A percentile compares a stretch with the other conserved stretches of the same genome.
Conservation (phyloP, 2,113 vertebrate genomes). For the Crotalus viridis region DNA sequence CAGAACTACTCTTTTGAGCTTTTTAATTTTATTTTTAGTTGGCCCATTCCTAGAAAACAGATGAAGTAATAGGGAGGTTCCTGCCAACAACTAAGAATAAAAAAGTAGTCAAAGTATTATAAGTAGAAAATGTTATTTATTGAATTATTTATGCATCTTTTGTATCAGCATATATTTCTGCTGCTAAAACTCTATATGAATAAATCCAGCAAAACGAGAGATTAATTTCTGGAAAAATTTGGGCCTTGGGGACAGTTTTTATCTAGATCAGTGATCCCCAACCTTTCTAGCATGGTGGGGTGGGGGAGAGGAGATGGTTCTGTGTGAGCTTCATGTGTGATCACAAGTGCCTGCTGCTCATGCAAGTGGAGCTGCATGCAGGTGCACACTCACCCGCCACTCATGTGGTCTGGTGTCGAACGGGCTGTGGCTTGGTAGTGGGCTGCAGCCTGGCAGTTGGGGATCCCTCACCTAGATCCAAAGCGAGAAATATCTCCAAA, state of each 20-base stretch:
- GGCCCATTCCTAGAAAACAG: neutral
- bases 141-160: neutral
- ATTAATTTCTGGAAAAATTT: neutral
- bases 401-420: neutral
- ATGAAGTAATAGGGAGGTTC: neutral
- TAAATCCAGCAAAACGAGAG: neutral
- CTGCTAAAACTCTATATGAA: neutral
- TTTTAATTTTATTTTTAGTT: neutral
- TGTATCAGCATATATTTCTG: neutral
- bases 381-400: too few relatives aligned
- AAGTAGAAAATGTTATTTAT: neutral
- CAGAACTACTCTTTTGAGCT: neutral
- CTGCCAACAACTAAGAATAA: neutral
- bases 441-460: neutral
- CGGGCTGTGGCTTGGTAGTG: neutral
- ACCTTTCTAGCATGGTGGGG: neutral
- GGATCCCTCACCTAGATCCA: neutral
- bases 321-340: neutral
- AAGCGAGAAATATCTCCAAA: neutral
- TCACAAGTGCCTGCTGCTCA: neutral
- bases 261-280: neutral
- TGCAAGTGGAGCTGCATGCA: too few relatives aligned
- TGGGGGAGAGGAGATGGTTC: neutral
- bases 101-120: neutral
- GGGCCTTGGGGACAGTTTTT: neutral